Evolutionary conservation across 2,888 invertebrate genomes (phyloP).

Genomic region (Drosophila barbarae): DNA sequence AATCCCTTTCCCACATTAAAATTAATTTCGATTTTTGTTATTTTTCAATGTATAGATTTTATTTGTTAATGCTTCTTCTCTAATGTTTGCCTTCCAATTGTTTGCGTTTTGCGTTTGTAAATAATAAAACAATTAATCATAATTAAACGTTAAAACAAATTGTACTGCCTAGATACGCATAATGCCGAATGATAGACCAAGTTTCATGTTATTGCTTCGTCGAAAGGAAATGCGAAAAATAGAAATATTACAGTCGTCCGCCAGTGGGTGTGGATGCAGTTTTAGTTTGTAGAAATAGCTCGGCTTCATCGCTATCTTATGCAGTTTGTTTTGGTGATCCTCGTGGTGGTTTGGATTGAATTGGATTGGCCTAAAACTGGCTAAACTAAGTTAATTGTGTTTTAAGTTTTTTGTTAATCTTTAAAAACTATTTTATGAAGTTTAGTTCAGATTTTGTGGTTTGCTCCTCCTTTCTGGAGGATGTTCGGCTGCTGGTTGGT

Average conservation of each 20-base stretch:
- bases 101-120: constrained; percentile 46
- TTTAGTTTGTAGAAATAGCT: constrained; percentile 16
- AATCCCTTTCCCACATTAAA: constrained; percentile 3
- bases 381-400: constrained; percentile 57
- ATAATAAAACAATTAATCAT: constrained; percentile 62
- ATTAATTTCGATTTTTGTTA: background rate
- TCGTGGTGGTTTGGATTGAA: constrained; percentile 26
- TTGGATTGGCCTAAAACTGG: constrained; percentile 51
- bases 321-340: constrained; percentile 19
- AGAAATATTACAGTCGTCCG: constrained; percentile 25
- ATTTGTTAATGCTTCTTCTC: constrained; percentile 59
- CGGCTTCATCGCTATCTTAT: constrained; percentile 11
- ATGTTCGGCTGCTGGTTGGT: constrained; percentile 25
- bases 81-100: constrained; percentile 58
- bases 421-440: constrained; percentile 62
- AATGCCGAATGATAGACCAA: constrained; percentile 44
- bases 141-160: constrained; percentile 61
- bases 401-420: constrained; percentile 34
- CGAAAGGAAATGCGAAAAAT: constrained; percentile 26
- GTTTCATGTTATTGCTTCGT: constrained; percentile 10
- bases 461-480: constrained; percentile 20
- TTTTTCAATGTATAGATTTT: constrained; percentile 57
- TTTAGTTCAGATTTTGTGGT: constrained; percentile 44
- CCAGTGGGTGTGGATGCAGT: constrained; percentile 14
- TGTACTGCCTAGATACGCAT: constrained; percentile 60